Base-by-base conservation (phyloP, 1,140 invertebrate species). In the Scaptomyza pallida region DNA sequence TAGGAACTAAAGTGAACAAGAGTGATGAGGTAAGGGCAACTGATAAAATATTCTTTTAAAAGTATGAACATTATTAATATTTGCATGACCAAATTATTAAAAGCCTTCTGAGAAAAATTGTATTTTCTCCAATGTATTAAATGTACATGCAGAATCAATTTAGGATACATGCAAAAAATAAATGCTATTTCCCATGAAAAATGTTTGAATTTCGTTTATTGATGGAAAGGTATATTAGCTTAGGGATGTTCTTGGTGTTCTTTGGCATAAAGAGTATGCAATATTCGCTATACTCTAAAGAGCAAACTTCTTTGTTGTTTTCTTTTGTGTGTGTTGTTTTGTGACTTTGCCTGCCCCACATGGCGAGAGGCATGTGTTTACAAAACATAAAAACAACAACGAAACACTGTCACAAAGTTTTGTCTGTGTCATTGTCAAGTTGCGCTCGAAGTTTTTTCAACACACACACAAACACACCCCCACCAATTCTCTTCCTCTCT, bases 351-450 rank as follows among this genome's bases (percentile, higher is more conserved):
- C 43, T 74, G 71, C 17, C 65, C 72, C 74, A 75, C 65, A 88
- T 88, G 74, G 62, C 48, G 60, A 50, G 60, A 50, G 65, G 81
- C 78, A 78, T 81, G 78, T 86, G 81, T 76, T 83, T 83, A 79
- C 80, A 83, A 75, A 85, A 76, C 67, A 85, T 69, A 76, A 63
- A 75, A 79, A 65, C 55, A 74, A 52, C 35, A 48, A 60, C 55
- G 48, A 63, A 76, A 73, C 73, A 81, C 59, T 74, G 80, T 70
- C 82, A 51, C 33, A 88, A 86, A 86, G 65, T 86, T 86, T 78
- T 51, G 69, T 68, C 73, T 68, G 73, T 86, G 82, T 86, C 81
- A 88, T 81, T 85, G 69, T 81, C 77, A 77, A 88, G 77, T 85
- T 86, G 77, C 26, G 73, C 55, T 62, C 48, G 65, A 86, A 86